Percentiles rank a stretch among this genome's conserved stretches.
These are phyloP conservation scores for Lutjanus argentimaculatus DNA, from an alignment of 2,797 vertebrate species.

Conservation along the genomic window DNA sequence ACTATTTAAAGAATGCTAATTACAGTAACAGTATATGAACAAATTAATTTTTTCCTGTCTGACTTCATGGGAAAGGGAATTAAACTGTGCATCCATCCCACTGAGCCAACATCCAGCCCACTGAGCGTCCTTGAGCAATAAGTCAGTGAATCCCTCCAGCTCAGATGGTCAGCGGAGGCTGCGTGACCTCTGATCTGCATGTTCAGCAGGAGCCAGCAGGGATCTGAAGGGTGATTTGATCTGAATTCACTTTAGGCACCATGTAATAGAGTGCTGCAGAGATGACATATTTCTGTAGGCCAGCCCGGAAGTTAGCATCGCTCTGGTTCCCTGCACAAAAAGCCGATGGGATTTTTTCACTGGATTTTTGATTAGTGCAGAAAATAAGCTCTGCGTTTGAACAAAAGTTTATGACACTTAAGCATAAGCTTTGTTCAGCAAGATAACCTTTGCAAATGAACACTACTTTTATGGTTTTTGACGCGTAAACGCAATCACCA, in stretches of 20 bases:
- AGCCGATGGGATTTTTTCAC: no score
- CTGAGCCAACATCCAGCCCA: background rate
- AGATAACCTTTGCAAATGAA: no score
- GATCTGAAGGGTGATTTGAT: background rate
- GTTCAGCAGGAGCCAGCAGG: background rate
- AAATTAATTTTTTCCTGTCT: background rate
- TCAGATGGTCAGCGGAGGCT: background rate
- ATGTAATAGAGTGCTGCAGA: background rate
- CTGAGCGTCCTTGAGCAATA: background rate
- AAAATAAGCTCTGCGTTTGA: no score
- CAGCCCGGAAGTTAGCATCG: no score
- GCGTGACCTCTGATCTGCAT: slow-evolving; percentile 10
- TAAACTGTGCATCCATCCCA: background rate
- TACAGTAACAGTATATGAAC: background rate
- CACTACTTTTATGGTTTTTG: no score
- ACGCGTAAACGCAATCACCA: no score
- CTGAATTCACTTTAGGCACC: background rate
- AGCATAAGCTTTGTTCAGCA: no score
- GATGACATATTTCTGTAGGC: no score
- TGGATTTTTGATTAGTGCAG: no score
- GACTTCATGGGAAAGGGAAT: background rate
- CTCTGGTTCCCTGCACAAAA: no score
- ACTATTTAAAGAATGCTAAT: background rate
- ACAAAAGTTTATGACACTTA: no score
- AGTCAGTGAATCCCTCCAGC: background rate